Evolutionary conservation across 2,113 vertebrate genomes (phyloP).

Genomic region (Rhinoderma darwinii): DNA sequence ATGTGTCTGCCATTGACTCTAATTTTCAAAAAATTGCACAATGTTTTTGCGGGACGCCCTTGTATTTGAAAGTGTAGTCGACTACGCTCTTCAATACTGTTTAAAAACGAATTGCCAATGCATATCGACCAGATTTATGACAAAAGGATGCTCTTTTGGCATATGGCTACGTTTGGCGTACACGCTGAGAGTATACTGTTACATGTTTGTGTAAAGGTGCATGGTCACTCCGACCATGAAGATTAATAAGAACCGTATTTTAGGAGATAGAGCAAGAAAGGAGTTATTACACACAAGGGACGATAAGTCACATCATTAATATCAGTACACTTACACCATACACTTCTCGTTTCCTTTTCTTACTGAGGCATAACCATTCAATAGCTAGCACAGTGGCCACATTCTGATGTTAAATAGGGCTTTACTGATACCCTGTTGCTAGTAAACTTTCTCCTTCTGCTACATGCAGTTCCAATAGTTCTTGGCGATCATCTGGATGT

Average conservation of each 20-base stretch:
- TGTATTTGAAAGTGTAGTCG: too few relatives aligned
- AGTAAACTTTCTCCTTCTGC: conserved; percentile 11
- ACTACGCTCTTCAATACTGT: too few relatives aligned
- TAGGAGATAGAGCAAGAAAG: too few relatives aligned
- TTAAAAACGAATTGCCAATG: too few relatives aligned
- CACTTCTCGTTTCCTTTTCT: neutral
- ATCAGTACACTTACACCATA: neutral
- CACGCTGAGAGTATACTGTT: too few relatives aligned
- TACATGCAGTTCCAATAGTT: neutral
- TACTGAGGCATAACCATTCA: neutral
- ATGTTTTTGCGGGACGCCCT: too few relatives aligned
- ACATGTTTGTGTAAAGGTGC: too few relatives aligned
- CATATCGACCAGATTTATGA: too few relatives aligned
- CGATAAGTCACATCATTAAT: neutral
- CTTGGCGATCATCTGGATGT: neutral
- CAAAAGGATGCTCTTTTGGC: too few relatives aligned
- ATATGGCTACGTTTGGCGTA: too few relatives aligned
- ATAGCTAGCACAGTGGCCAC: neutral
- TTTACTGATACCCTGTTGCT: neutral
- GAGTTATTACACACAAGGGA: neutral
- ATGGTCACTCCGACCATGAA: neutral
- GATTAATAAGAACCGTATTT: neutral
- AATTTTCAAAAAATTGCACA: too few relatives aligned
- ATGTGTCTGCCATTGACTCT: too few relatives aligned
- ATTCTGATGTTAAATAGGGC: neutral